Conservation (phyloP, 2,797 vertebrate genomes). For the Sciurus carolinensis region DNA sequence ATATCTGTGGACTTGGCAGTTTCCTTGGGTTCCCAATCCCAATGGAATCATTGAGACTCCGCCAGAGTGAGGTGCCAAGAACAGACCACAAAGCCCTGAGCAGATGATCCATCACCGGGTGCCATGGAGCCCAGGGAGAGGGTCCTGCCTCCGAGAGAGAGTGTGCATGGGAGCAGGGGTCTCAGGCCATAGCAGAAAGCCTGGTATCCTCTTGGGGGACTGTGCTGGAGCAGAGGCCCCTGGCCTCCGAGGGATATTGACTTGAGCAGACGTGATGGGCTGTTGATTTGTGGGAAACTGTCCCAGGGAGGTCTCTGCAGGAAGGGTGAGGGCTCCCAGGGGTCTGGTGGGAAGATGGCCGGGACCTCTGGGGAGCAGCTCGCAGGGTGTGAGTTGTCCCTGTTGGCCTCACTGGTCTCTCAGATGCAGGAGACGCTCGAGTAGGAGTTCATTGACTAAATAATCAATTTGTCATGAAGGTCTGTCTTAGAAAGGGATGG, state of each 20-base stretch:
- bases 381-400: neutral
- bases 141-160: neutral
- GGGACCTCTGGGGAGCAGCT: neutral
- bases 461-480: neutral
- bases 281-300: conserved; percentile 68
- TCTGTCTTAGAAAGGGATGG: neutral
- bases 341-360: neutral
- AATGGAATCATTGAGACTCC: neutral
- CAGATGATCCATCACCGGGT: neutral
- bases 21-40: neutral
- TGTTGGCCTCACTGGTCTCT: neutral
- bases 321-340: neutral
- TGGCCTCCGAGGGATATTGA: neutral
- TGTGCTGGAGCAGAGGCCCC: neutral
- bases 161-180: neutral
- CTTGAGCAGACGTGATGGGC: neutral
- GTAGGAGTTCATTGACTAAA: neutral
- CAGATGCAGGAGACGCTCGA: neutral
- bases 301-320: conserved; percentile 60
- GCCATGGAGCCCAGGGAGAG: neutral
- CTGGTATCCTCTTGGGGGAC: neutral
- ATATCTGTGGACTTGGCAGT: neutral
- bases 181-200: neutral
- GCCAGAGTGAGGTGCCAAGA: conserved; percentile 82
- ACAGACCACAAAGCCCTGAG: conserved; percentile 7